These are phyloP conservation scores for Labia minor DNA, from an alignment of 2,888 invertebrate genomes.

Conservation along the genomic window DNA sequence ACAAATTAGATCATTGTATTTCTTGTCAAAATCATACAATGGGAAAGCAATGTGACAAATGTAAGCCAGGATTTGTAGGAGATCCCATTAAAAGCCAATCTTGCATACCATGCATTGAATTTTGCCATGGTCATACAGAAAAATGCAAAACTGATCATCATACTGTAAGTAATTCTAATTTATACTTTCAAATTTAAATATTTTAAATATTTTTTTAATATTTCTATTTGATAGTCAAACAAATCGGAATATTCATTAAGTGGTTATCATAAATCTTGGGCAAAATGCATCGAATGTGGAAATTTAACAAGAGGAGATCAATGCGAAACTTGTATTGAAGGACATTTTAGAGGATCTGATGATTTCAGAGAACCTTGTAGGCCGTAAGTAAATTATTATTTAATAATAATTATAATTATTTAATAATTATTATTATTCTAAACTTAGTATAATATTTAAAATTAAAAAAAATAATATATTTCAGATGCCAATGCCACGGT, in stretches of 20 bases:
- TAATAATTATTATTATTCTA: no score
- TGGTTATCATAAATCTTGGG: constrained; percentile 47
- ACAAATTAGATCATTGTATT: constrained; percentile 67
- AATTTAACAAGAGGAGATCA: constrained; percentile 72
- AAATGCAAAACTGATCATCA: constrained; percentile 49
- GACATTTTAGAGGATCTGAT: constrained; percentile 46
- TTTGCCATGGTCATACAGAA: constrained; percentile 80
- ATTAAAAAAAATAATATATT: constrained; percentile 21
- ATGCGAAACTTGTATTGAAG: constrained; percentile 69
- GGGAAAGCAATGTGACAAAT: constrained; percentile 85
- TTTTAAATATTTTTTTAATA: neutral
- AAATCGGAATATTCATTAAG: neutral
- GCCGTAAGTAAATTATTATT: constrained; percentile 42
- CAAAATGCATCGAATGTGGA: constrained; percentile 72
- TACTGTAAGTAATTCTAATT: constrained; percentile 23
- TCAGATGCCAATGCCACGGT: constrained; percentile 81
- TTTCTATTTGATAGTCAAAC: neutral
- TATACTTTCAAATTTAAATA: neutral
- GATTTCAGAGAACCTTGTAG: constrained; percentile 65
- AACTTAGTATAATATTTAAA: constrained; percentile 15
- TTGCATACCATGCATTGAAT: constrained; percentile 78
- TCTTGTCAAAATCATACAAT: constrained; percentile 86
- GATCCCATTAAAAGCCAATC: constrained; percentile 71
- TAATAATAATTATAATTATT: no score
- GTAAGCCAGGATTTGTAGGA: constrained; percentile 82